phyloP scores from a whole-genome alignment of 2,113 vertebrate genomes.

The Irena cyanogastra region DNA sequence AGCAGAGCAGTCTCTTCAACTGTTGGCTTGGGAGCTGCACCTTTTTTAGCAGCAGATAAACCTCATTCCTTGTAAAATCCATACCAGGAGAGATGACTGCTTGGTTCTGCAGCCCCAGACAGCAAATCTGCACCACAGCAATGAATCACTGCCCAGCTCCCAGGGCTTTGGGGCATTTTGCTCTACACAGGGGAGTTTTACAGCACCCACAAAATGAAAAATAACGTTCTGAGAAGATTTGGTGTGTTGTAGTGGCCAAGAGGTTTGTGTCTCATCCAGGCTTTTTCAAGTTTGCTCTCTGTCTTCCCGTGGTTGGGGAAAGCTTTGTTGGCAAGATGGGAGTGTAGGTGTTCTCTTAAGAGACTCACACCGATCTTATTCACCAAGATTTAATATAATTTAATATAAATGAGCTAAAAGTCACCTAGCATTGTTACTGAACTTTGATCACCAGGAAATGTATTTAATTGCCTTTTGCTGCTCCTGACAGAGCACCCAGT shows the following conservation, averaged over 20 bases:
- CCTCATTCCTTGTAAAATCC: background rate
- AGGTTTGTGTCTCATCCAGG: background rate
- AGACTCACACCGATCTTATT: background rate
- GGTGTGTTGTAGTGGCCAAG: background rate
- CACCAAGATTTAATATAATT: background rate
- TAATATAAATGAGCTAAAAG: background rate
- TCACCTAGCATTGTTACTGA: background rate
- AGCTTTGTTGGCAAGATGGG: background rate
- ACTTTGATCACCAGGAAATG: background rate
- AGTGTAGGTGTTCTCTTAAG: background rate
- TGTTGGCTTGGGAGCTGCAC: background rate
- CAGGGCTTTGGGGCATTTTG: background rate
- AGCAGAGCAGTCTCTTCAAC: background rate
- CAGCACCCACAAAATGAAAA: constrained; percentile 8
- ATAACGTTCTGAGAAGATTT: background rate
- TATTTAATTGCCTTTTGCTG: background rate
- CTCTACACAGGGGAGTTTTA: background rate
- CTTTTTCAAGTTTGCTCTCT: background rate
- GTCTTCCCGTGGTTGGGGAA: background rate
- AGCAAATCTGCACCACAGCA: background rate
- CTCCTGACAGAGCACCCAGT: background rate
- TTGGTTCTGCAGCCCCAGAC: background rate
- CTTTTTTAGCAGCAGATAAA: background rate
- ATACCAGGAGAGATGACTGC: background rate
- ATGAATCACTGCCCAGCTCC: background rate